A percentile compares a stretch with the other conserved stretches of the same genome.
Evolutionary conservation across 2,113 vertebrate genomes (phyloP).

Genomic region (Furnarius figulus): DNA sequence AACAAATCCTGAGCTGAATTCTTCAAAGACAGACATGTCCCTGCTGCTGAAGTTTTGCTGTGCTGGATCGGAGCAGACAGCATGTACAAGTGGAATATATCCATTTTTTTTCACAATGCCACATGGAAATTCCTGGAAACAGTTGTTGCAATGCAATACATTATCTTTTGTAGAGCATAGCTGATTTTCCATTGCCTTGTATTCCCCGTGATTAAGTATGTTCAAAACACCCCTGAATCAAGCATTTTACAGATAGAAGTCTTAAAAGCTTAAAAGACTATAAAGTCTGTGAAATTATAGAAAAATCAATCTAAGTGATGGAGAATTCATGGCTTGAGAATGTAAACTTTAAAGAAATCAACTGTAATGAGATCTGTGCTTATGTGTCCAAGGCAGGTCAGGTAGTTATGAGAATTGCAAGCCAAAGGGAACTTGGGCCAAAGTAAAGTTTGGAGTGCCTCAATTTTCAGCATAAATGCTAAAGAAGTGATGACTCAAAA

Average conservation of each 20-base stretch:
- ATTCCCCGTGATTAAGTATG: neutral
- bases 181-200: neutral
- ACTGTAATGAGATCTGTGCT: neutral
- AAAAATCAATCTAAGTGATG: neutral
- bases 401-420: rapidly evolving
- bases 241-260: neutral
- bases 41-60: neutral
- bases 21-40: neutral
- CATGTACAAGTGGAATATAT: rapidly evolving
- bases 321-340: neutral
- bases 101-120: neutral
- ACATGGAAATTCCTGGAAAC: neutral
- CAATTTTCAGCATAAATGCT: neutral
- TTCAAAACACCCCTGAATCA: neutral
- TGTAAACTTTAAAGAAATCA: neutral
- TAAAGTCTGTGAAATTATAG: neutral
- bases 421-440: neutral
- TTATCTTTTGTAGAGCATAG: neutral
- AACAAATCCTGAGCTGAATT: neutral
- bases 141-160: neutral
- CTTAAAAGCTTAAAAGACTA: neutral
- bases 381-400: neutral
- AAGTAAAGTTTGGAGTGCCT: neutral
- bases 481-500: neutral
- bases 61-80: neutral